Base-by-base conservation (phyloP, 2,888 invertebrate species). In the Portevinia maculata region DNA sequence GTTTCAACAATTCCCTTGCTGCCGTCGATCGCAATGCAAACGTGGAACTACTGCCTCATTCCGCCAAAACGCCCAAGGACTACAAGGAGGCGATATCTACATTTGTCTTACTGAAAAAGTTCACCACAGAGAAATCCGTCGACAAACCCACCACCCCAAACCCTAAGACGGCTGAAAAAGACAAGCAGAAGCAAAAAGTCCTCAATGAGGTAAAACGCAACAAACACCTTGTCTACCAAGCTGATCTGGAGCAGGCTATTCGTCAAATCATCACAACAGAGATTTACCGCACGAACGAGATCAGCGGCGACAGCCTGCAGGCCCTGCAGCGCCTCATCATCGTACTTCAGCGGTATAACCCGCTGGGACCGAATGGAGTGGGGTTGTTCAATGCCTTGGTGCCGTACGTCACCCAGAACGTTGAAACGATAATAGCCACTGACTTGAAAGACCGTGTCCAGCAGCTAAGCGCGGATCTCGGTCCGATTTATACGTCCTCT, bases 181-280 rank as follows among this genome's bases (percentile, higher is more conserved):
- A 53, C 15, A 52, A 60, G 4, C 37, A 28, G n/a, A n/a, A n/a
- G 8, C 44, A 83, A 1, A 71, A 65, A 1, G 85, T 89, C 2
- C 83, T 89, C 2, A 64, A 85, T 0, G 87, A 88, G 59, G 88
- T 87, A 84, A 91, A 86, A 73, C 87, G 85, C 46, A 88, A 85
- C 85, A 88, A 88, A 60, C 88, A 95, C 88, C 89, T 92, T 4
- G 93, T 98, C 0, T 97, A 96, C 89, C 96, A 96, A 90, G 93
- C 94, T 84, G 99, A 99, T 91, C 90, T 99, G 74, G 97, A 98
- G 90, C 96, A 95, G 87, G 95, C 97, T 0, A 89, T 99, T n/a
- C 93, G 94, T 85, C 96, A 95, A 87, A 94, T 96, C 52, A 91
- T 99, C 21, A 93, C 93, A 85, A 95, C 96, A 86, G 99, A 99